Percentiles rank a stretch among this genome's conserved stretches.
phyloP scores from a whole-genome alignment of 2,113 vertebrate species.

The Vimba vimba region DNA sequence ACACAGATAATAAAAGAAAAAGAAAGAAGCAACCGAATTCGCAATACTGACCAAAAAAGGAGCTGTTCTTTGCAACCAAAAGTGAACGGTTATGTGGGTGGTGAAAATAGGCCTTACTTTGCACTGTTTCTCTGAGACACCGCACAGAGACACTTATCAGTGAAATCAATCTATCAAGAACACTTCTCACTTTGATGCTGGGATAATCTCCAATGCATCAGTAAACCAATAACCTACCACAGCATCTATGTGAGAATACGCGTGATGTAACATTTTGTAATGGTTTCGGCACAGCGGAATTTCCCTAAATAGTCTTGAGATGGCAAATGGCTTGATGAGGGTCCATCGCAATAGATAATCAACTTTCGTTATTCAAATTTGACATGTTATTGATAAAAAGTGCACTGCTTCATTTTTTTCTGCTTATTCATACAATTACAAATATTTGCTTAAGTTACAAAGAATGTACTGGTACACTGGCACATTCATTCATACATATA shows the following conservation, averaged over 20 bases:
- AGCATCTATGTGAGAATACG: neutral
- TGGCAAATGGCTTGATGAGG: neutral
- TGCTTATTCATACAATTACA: neutral
- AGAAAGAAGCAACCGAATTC: neutral
- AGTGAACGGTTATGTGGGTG: conserved; percentile 40
- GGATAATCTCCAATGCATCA: conserved; percentile 5
- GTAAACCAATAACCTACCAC: neutral
- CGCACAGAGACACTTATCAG: neutral
- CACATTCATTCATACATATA: neutral
- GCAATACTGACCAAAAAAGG: neutral
- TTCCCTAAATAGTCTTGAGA: conserved; percentile 7
- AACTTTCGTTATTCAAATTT: neutral
- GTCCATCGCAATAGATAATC: conserved; percentile 9
- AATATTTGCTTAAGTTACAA: neutral
- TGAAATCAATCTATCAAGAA: conserved; percentile 44
- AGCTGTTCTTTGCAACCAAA: neutral
- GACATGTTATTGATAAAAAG: no score
- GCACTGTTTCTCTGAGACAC: neutral
- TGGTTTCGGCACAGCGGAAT: neutral
- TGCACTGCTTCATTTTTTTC: neutral
- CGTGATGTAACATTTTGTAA: neutral
- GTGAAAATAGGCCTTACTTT: conserved; percentile 44
- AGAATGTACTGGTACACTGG: neutral
- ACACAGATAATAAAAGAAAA: neutral
- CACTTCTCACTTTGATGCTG: conserved; percentile 16